Base-by-base conservation (phyloP, 2,797 vertebrate genomes). In the Sylvilagus floridanus region DNA sequence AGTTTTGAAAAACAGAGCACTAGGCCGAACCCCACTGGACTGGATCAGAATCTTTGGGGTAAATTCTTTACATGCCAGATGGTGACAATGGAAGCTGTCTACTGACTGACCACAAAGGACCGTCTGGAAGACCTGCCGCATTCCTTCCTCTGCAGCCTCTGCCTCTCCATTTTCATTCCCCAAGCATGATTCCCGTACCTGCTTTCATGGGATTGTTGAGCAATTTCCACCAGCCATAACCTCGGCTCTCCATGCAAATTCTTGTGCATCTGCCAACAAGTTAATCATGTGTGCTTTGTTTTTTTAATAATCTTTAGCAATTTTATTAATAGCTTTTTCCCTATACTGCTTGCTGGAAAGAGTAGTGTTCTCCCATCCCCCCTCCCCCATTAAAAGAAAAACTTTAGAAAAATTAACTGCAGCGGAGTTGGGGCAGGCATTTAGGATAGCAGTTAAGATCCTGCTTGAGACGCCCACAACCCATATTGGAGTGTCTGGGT, bases 1-100 rank as follows among this genome's bases (percentile, higher is more conserved):
- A 12, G 6, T 30, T 65, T 92, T 72, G n/a, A 30, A 85, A 47
- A 93, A 79, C 52, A 96, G 47, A 68, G 65, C 66, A 60, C 35
- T 66, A n/a, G 24, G 28, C 85, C 69, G 62, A 92, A 68, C 14
- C 57, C 90, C 84, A 21, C 22, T n/a, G 78, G 4, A 57, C 3
- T 90, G 47, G 52, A 12, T 66, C 35, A 35, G 54, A 54, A 9
- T 65, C 16, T 52, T 57, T 68, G 42, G 21, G 30, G 83, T 50
- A 81, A 82, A 63, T 73, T 54, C 26, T 69, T 75, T 32, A 95
- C 35, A 42, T 82, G 42, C 26, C 63, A 35, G 4, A 17, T 85
- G 35, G 50, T 37, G 77, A 12, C 13, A 37, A 54, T 4, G 37
- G 16, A 78, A 42, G 3, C 24, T 22, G 9, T 57, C 54, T 69